Base-by-base conservation (phyloP, 2,113 vertebrate species). In the Lepidothrix coronata region DNA sequence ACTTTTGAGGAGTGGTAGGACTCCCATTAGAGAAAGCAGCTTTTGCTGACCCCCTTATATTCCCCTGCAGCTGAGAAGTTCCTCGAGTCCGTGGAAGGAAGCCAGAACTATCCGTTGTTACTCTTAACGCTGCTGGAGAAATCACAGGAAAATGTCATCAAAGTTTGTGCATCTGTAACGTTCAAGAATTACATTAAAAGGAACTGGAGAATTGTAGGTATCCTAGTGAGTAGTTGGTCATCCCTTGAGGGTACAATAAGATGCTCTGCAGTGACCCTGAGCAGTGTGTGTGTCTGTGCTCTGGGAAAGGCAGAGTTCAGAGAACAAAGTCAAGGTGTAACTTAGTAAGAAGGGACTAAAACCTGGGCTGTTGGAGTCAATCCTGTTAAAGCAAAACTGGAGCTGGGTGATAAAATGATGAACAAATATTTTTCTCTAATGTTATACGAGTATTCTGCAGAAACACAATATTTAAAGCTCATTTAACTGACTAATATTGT, bases 171-270 rank as follows among this genome's bases (percentile, higher is more conserved):
- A 37, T 99, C 99, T 74, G 99, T 99, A 73, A 99, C 99, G 0
- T 99, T 99, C 97, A 99, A 99, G 97, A 99, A 99, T 89, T 99
- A 99, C 90, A 99, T 99, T 95, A 99, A 99, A 97, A 99, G 99
- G 97, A 99, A 99, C 97, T 99, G 99, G 99, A 99, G 99, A 97
- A 98, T 99, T 97, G 99, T 99, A 98, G 98, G 99, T 98, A 98
- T 97, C 96, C 83, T 62, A 25, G 46, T 46, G 37, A 87, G 37
- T 46, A 61, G 52, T 12, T 76, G 37, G 19, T 54, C 23, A n/a
- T 80, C 6, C 17, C 39, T 80, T 39, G 44, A 63, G 70, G 37
- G 23, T 68, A 6, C 57, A 37, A 0, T 25, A 23, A 48, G 31
- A 14, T 44, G 7, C 11, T 71, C 9, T 71, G 5, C 51, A 49